These are phyloP conservation scores for Trialeurodes vaporariorum DNA, from an alignment of 1,140 invertebrate genomes.

Conservation along the genomic window DNA sequence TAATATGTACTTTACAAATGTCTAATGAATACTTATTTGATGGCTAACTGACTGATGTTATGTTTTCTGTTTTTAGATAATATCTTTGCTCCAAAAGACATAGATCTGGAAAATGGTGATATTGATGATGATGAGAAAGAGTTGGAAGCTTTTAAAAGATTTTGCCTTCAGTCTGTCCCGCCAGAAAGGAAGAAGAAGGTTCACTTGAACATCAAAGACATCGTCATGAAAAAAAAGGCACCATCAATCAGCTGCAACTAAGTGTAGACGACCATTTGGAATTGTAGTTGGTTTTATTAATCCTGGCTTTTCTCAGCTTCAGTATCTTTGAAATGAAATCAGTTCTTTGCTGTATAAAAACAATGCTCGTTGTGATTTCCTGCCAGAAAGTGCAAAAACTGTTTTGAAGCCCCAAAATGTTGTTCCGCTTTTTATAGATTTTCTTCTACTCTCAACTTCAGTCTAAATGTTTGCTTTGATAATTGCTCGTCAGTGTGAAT, in stretches of 20 bases:
- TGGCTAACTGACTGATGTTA: too few relatives aligned
- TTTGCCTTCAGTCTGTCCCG: constrained; percentile 59
- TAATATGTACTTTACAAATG: too few relatives aligned
- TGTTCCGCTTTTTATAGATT: not conserved
- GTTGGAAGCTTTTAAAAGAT: constrained; percentile 65
- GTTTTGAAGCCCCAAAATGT: not conserved
- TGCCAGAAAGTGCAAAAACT: not conserved
- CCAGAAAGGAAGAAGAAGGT: constrained; percentile 53
- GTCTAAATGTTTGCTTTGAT: too few relatives aligned
- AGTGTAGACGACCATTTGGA: not conserved
- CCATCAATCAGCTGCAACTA: constrained; percentile 16
- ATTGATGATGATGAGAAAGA: constrained; percentile 62
- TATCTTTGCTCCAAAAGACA: constrained; percentile 62
- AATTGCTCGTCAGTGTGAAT: too few relatives aligned
- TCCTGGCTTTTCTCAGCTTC: too few relatives aligned
- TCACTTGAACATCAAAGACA: constrained; percentile 58
- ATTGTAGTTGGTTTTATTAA: not conserved
- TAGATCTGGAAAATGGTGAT: constrained; percentile 58
- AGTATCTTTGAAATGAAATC: too few relatives aligned
- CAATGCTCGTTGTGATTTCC: not conserved
- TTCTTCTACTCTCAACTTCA: too few relatives aligned
- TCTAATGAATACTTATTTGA: too few relatives aligned
- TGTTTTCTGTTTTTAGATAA: constrained; percentile 49
- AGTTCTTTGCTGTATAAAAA: not conserved
- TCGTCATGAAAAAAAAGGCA: constrained; percentile 51